Conservation (phyloP, 1,140 invertebrate genomes). For the Lutraria rhynchaena region DNA sequence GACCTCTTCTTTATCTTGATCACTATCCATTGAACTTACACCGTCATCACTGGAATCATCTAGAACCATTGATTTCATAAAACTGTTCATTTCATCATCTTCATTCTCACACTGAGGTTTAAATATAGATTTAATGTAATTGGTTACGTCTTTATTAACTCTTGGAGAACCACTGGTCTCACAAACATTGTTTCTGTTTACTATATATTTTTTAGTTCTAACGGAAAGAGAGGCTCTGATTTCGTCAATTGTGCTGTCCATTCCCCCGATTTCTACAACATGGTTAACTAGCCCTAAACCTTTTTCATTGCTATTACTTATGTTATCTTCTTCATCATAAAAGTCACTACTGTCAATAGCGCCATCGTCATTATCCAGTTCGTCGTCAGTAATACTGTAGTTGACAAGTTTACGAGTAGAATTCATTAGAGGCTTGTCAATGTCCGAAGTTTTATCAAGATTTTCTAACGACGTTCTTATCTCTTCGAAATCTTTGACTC, state of each 20-base stretch:
- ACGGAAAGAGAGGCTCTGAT: neutral
- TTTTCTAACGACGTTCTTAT: neutral
- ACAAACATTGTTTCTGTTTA: neutral
- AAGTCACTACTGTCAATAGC: no score
- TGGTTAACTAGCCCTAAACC: no score
- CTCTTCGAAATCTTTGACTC: neutral
- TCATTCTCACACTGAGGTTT: conserved; percentile 13
- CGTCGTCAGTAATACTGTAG: conserved; percentile 50
- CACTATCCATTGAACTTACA: conserved; percentile 26
- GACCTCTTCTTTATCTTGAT: conserved; percentile 21
- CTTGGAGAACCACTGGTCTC: neutral
- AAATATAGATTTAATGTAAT: conserved; percentile 41
- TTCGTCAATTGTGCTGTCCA: neutral
- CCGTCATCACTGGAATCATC: conserved; percentile 37
- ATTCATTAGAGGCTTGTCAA: neutral
- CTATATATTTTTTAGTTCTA: neutral
- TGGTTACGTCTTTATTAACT: neutral
- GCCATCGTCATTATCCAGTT: conserved; percentile 13
- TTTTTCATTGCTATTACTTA: neutral
- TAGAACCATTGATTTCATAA: conserved; percentile 35
- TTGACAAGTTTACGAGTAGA: conserved; percentile 40
- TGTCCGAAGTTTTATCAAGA: neutral
- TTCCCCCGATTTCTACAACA: neutral
- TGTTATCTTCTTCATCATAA: neutral
- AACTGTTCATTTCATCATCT: conserved; percentile 59